Base-by-base conservation (phyloP, 2,888 invertebrate genomes). In the Drosophila dives region DNA sequence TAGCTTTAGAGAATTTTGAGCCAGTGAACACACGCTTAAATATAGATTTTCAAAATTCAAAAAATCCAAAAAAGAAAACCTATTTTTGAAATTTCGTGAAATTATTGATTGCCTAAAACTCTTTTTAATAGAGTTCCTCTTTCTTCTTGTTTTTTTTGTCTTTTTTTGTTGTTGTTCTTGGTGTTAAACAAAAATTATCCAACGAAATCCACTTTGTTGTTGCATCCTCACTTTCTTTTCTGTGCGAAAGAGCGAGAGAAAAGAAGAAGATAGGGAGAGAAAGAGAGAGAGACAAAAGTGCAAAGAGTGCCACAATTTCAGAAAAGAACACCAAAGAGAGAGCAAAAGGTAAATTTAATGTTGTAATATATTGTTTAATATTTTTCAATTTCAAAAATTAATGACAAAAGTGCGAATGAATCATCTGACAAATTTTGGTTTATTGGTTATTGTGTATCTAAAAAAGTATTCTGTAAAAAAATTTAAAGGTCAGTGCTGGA, bases 341-440 rank as follows among this genome's bases (percentile, higher is more conserved):
- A 69, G 66, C 48, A 53, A 68, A 79, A 76, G 80, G 79, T 79
- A 79, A 80, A 51, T 67, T 11, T 11, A 45, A 58, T 55, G 64
- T 38, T 62, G 51, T 11, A 59, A 53, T 63, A 40, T 61, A n/a
- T n/a, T n/a, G n/a, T 53, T 34, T 2, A 40, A 63, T 42, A 20
- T 56, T 49, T 64, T 50, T 50, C 42, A 33, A 20, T 62, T 32
- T 15, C 8, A 51, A 33, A 15, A 5, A 38, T 15, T n/a, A 34
- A 17, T 36, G 15, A 20, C 29, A 58, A 8, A 45, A 60, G 23
- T 60, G 40, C 45, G 51, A 48, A 58, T 32, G 36, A 67, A 50
- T 50, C 34, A 51, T 51, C 11, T 20, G 32, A 42, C 23, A 29
- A 15, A 60, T 23, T 10, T 29, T 32, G 32, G 1, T 2, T 40